Base-by-base conservation (phyloP, 1,140 invertebrate genomes). In the Leptopilina boulardi region DNA sequence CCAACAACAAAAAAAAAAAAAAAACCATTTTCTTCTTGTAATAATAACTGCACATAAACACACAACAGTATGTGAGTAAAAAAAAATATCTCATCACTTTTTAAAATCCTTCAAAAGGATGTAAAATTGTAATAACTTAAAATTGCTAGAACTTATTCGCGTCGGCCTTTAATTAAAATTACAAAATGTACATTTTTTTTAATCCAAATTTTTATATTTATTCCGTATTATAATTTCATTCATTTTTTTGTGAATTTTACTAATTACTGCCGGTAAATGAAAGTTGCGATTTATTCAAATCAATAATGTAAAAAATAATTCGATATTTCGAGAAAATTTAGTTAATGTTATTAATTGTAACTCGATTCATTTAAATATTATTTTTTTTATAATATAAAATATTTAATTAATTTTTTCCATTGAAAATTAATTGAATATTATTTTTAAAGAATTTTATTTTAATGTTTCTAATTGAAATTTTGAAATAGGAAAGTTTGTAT, bases 71-170 rank as follows among this genome's bases (percentile, higher is more conserved):
- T 75, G 75, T 81, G 54, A 81, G 38, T 73, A 79, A 81, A 85
- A 66, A 54, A 18, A 78, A 38, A 38, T 38, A 80, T 85, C 74
- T 80, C 80, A 84, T 85, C 74, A 83, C 80, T 82, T 81, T 79
- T 79, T 73, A 70, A 54, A 75, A 89, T 89, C 87, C 84, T 88
- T 87, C 59, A 84, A 83, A 89, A 89, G 85, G 85, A 89, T 89
- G 77, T 88, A 88, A 88, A 89, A 87, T 76, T 79, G 72, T 73
- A 54, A 47, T 18, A 18, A 18, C 5, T 0, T 44, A 15, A 51
- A 51, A 18, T 51, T n/a, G 5, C 1, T 51, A 51, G 15, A 51
- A 51, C 6, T 66, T 34, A 66, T 13, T 66, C 3, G 59, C 59
- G 59, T 66, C 3, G 13, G 19, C 23, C 56, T 59, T 59, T 10